Conservation (phyloP, 2,113 vertebrate genomes). For the Riparia riparia region DNA sequence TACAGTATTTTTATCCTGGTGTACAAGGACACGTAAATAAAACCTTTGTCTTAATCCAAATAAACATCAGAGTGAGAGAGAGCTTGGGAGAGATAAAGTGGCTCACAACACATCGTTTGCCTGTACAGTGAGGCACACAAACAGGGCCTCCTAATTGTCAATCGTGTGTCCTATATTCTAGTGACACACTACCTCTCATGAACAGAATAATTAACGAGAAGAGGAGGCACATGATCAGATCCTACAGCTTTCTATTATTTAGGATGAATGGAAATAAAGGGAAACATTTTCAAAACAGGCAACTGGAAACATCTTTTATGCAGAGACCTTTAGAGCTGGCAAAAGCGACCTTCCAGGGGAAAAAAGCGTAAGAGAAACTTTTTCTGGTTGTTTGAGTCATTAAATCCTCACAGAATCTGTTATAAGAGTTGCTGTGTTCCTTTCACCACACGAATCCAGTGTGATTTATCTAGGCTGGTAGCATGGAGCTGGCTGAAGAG, state of each 20-base stretch:
- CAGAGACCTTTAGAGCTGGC: background rate
- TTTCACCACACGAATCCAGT: background rate
- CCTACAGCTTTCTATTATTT: conserved; percentile 62
- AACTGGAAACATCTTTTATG: background rate
- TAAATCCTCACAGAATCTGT: background rate
- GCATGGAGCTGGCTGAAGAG: background rate
- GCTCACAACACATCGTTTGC: background rate
- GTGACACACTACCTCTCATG: conserved; percentile 47
- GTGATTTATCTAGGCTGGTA: background rate
- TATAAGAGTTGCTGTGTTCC: background rate
- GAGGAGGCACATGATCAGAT: conserved; percentile 30
- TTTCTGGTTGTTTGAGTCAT: background rate
- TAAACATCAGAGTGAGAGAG: background rate
- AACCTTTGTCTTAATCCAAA: background rate
- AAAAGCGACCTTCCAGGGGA: background rate
- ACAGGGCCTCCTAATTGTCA: background rate
- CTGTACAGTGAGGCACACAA: background rate
- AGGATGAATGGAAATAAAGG: conserved; percentile 42
- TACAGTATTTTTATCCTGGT: background rate
- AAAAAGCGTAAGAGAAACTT: background rate
- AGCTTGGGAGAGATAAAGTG: background rate
- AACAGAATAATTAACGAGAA: conserved; percentile 36
- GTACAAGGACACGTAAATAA: background rate
- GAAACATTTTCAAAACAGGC: conserved; percentile 2
- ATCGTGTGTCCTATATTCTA: conserved; percentile 35